Percentiles rank a stretch among this genome's conserved stretches.
Evolutionary conservation across 2,888 invertebrate genomes (phyloP).

Genomic region (Hirudinaria manillensis): DNA sequence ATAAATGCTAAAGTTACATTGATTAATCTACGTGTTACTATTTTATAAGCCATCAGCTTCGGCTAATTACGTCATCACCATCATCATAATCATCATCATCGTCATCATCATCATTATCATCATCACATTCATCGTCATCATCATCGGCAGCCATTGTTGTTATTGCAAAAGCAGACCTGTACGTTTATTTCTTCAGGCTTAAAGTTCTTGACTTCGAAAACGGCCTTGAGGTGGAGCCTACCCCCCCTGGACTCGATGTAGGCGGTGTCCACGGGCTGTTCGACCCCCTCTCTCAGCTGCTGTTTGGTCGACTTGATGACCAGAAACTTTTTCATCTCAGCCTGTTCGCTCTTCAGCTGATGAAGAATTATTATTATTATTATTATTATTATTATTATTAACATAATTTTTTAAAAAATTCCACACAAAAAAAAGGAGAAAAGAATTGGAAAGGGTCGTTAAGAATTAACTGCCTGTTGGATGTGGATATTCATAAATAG

Average conservation of each 20-base stretch:
- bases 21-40: too few relatives aligned
- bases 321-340: conserved; percentile 38
- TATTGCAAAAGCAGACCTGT: conserved; percentile 14
- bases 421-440: not conserved
- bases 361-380: not conserved
- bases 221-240: conserved; percentile 36
- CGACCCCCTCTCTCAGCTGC: conserved; percentile 36
- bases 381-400: not conserved
- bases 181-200: conserved; percentile 37
- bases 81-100: conserved; percentile 19
- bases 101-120: conserved; percentile 5
- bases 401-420: not conserved
- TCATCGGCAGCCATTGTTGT: not conserved
- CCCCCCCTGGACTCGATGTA: conserved; percentile 38
- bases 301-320: conserved; percentile 39
- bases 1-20: too few relatives aligned
- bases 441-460: not conserved
- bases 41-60: too few relatives aligned
- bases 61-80: not conserved
- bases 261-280: conserved; percentile 39
- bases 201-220: conserved; percentile 39
- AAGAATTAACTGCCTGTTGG: too few relatives aligned
- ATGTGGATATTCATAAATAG: not conserved
- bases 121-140: conserved; percentile 15
- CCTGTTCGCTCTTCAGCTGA: conserved; percentile 34